Base-by-base conservation (phyloP, 2,113 vertebrate genomes). In the Genyomyrus donnyi region DNA sequence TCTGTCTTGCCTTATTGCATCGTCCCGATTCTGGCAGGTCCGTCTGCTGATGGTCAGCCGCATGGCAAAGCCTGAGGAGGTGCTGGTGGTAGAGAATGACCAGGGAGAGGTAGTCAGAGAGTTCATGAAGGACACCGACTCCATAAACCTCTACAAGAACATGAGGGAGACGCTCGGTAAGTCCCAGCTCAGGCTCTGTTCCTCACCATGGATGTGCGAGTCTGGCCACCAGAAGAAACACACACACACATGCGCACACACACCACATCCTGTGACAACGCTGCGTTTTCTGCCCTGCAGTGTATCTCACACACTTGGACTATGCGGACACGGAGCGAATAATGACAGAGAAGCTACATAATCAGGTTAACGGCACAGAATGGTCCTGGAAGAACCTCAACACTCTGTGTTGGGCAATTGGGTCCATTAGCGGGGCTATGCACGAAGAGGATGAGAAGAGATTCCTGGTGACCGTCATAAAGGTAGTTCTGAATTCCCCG, bases 341-440 rank as follows among this genome's bases (percentile, higher is more conserved):
- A 91, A 99, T 99, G 98, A 99, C 98, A 15, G 98, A 99, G 91
- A 99, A 99, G 92, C 98, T 99, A 92, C 98, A 99, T 93, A 99
- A 99, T 96, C 98, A 99, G 95, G 98, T 99, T 91, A 99, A 99
- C 19, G 98, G 98, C 21, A 98, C 97, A 0, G 98, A 99, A 52
- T 99, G 98, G 98, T 99, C 98, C 0, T 99, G 98, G 98, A 99
- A 99, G 93, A 99, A 99, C 94, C 96, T 99, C 90, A 99, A 99
- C 94, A 99, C 98, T 0, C 90, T 99, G 58, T 99, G 98, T 94
- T 99, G 98, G 98, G 98, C 98, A 89, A 99, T 99, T 48, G 98
- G 98, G 7, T 99, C 98, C 77, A 99, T 99, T 94, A 99, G 98
- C 27, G 98, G 98, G 0, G 98, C 98, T 5, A 99, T 99, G 98